phyloP scores from a whole-genome alignment of 2,888 invertebrate species.

The Hirtodrosophila confusa region DNA sequence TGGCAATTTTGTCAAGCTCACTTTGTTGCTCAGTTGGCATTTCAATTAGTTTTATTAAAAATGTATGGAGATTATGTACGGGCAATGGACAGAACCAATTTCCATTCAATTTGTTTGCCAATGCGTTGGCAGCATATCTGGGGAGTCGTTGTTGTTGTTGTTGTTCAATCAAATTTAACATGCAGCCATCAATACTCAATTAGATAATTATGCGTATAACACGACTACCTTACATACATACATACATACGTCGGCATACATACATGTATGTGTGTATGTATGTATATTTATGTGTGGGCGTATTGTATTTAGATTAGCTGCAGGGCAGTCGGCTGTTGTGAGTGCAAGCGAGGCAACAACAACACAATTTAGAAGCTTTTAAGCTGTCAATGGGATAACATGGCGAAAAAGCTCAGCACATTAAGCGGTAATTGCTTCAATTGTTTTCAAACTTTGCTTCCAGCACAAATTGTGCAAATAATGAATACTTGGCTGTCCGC shows the following conservation, averaged over 20 bases:
- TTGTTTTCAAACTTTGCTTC: conserved; percentile 10
- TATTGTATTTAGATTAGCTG: conserved; percentile 15
- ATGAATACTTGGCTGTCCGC: conserved; percentile 18
- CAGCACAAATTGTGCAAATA: conserved; percentile 1
- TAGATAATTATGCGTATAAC: conserved; percentile 64
- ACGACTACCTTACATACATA: not conserved
- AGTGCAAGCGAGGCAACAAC: conserved; percentile 3
- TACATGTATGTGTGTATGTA: not conserved
- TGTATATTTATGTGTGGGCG: not conserved
- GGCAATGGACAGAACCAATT: conserved; percentile 24
- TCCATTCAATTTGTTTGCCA: conserved; percentile 48
- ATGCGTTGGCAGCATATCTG: conserved; percentile 28
- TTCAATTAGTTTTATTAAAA: conserved; percentile 74
- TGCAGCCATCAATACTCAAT: conserved; percentile 67
- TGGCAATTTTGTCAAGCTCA: conserved; percentile 41
- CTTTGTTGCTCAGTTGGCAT: conserved; percentile 29
- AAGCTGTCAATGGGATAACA: conserved; percentile 23
- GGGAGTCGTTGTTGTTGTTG: conserved; percentile 18
- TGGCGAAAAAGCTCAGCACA: conserved; percentile 15
- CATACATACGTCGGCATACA: not conserved
- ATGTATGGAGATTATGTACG: conserved; percentile 47
- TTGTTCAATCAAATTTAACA: conserved; percentile 61
- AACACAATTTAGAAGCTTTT: conserved; percentile 36
- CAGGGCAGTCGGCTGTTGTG: not conserved
- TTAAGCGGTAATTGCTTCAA: conserved; percentile 28